Evolutionary conservation across 1,140 invertebrate species (phyloP).

Genomic region (Calephelis virginiensis): DNA sequence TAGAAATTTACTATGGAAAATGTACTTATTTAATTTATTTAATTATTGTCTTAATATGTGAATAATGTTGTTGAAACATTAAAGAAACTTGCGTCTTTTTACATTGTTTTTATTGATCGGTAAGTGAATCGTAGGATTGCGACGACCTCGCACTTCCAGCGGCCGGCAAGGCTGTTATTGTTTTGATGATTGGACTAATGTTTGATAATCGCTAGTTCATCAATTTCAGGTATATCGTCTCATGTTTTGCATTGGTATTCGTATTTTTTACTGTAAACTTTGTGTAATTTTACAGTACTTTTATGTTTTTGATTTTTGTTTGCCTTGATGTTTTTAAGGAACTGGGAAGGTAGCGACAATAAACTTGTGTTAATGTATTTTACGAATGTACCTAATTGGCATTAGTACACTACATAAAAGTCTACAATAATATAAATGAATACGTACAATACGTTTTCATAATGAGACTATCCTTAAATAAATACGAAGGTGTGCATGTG

Average conservation of each 20-base stretch:
- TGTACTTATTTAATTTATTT: background rate
- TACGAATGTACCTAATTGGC: no score
- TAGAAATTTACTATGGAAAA: background rate
- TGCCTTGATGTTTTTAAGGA: no score
- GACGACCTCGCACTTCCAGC: conserved; percentile 37
- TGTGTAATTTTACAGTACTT: background rate
- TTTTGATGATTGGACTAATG: conserved; percentile 53
- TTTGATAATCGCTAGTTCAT: conserved; percentile 19
- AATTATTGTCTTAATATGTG: background rate
- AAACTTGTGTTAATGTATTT: no score
- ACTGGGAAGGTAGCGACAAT: no score
- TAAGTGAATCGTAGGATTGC: conserved; percentile 52
- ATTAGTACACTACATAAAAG: no score
- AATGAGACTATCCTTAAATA: no score
- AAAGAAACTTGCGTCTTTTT: conserved; percentile 46
- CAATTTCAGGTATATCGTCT: background rate
- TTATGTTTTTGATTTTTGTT: no score
- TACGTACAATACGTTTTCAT: no score
- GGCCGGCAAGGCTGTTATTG: conserved; percentile 57
- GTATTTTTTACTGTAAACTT: conserved; percentile 1
- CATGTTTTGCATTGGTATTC: no score
- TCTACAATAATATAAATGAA: no score
- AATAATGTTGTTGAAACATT: background rate
- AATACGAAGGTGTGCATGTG: no score
- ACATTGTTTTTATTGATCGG: conserved; percentile 73